Evolutionary conservation across 2,113 vertebrate genomes (phyloP), one percentile per base, ranked within the genome.

Genomic region (Nyctereutes procyonoides): DNA sequence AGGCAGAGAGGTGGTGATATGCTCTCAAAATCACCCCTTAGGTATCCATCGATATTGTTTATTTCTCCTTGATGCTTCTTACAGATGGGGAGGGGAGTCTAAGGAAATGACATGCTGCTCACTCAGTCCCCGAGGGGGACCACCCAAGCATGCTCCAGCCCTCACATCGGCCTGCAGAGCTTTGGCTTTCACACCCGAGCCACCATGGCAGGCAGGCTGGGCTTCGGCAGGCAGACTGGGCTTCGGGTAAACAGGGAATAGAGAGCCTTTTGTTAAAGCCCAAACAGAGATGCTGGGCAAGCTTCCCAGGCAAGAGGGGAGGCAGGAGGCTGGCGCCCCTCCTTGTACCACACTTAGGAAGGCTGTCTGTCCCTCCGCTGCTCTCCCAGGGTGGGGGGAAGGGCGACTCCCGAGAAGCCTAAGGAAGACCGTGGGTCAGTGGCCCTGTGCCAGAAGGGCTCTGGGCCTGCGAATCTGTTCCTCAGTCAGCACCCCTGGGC

Each of bases 231-330:
- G 95, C 81, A 0, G 80, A 73, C 88, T 8, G 51, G 97, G 83
- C 53, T 12, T 86, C 38, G 19, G 60, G 89, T 63, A 96, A 26
- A 79, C 86, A 86, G 88, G 97, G 76, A 93, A 98, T 97, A 99
- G 96, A 98, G 97, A 96, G 63, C 79, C 94, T 97, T 98, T 98
- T 99, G 97, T 99, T 98, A 82, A 90, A 92, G 96, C 71, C 93
- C 43, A 85, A 96, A 97, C 73, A 98, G 32, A 93, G 83, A 84
- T 16, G 8, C 97, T 58, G 62, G 82, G 93, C 94, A 88, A 96
- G 96, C 87, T 96, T 95, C 98, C 94, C 86, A 73, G 67, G 88
- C 92, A n/a, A 95, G 88, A 90, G 96, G 62, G 2, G 0, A 86
- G 77, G 90, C 28, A 16, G 65, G 81, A 89, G 90, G 93, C 97